A percentile compares a stretch with the other conserved stretches of the same genome.
Conservation (phyloP, 2,797 vertebrate genomes). For the Tiaroga cobitis region DNA sequence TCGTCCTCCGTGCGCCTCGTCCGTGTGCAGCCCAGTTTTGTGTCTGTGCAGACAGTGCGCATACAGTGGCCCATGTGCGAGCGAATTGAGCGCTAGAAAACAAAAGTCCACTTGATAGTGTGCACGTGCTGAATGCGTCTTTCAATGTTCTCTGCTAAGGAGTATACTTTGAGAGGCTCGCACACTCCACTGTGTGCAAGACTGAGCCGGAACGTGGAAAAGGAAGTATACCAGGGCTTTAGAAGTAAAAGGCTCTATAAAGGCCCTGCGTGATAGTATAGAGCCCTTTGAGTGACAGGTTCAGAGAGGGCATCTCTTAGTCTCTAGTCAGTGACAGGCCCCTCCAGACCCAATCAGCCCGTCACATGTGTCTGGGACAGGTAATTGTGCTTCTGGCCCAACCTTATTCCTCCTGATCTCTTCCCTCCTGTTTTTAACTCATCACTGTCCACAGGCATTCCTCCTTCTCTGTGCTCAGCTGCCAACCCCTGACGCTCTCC, state of each 20-base stretch:
- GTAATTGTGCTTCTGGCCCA: slow-evolving; percentile 59
- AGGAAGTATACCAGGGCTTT: not conserved
- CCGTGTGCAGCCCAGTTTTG: not conserved
- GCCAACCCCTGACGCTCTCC: slow-evolving; percentile 58
- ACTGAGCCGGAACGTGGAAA: not conserved
- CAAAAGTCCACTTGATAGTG: not conserved
- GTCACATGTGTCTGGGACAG: slow-evolving; percentile 12
- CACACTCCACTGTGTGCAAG: not conserved
- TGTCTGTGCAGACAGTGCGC: rapidly evolving
- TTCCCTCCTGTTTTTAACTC: slow-evolving; percentile 53
- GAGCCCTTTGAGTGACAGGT: slow-evolving; percentile 29
- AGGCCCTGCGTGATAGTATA: slow-evolving; percentile 2
- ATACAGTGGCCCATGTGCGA: not conserved
- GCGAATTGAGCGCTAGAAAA: not conserved
- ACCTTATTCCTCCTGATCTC: slow-evolving; percentile 19
- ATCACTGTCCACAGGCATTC: slow-evolving; percentile 50
- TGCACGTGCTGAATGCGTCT: not conserved
- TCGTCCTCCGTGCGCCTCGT: not conserved
- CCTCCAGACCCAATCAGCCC: slow-evolving; percentile 42
- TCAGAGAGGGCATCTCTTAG: slow-evolving; percentile 29
- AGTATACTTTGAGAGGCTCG: not conserved
- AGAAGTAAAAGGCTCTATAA: slow-evolving; percentile 13
- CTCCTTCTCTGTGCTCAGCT: slow-evolving; percentile 49
- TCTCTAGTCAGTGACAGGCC: slow-evolving; percentile 14
- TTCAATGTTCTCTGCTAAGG: not conserved